Evolutionary conservation across 2,888 invertebrate species (phyloP).

Genomic region (Spialia ferax): DNA sequence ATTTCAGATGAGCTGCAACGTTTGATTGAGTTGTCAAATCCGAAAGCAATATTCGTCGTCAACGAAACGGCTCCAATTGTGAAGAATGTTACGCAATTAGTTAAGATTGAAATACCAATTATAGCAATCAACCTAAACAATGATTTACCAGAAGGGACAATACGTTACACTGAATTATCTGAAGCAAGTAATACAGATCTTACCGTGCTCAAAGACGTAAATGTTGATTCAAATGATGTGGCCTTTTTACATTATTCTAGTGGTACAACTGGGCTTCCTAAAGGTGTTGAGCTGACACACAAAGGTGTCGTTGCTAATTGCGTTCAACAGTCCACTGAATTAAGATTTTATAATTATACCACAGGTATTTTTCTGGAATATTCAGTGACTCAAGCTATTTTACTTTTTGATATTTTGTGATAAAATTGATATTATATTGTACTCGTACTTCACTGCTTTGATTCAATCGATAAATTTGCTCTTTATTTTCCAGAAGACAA

Average conservation of each 20-base stretch:
- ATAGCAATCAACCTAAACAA: constrained; percentile 22
- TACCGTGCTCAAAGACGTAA: constrained; percentile 8
- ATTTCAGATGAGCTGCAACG: constrained; percentile 87
- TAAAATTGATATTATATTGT: too few relatives aligned
- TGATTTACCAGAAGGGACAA: background rate
- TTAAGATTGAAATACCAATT: constrained; percentile 52
- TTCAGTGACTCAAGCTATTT: too few relatives aligned
- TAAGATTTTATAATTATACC: constrained; percentile 59
- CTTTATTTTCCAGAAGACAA: constrained; percentile 59
- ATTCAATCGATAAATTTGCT: too few relatives aligned
- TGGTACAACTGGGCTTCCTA: constrained; percentile 93
- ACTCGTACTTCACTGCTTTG: too few relatives aligned
- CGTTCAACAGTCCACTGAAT: constrained; percentile 46
- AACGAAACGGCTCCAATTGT: constrained; percentile 75
- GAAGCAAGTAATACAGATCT: constrained; percentile 10
- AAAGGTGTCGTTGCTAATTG: constrained; percentile 59
- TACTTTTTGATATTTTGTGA: too few relatives aligned
- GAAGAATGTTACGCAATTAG: constrained; percentile 72
- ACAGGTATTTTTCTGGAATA: constrained; percentile 44
- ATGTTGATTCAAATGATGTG: constrained; percentile 20
- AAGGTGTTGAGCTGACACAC: constrained; percentile 90
- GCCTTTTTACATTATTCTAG: constrained; percentile 91
- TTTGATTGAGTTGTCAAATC: constrained; percentile 84
- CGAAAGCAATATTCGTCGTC: constrained; percentile 86
- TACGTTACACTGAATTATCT: constrained; percentile 18